phyloP scores from a whole-genome alignment of 1,140 invertebrate species.

The Belonocnema kinseyi region DNA sequence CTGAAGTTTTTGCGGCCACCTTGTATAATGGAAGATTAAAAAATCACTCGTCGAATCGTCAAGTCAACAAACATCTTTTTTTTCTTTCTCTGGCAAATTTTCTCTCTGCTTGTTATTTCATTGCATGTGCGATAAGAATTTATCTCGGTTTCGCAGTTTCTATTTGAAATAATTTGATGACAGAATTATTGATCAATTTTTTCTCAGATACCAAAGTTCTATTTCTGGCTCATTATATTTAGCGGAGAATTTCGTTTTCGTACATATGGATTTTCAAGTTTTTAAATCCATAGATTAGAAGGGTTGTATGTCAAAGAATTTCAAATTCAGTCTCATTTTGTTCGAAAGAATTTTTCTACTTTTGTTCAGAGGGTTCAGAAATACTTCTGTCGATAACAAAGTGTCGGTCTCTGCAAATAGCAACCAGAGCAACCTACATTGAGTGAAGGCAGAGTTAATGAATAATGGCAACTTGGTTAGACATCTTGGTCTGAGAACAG shows the following conservation, averaged over 20 bases:
- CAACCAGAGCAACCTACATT: conserved; percentile 2
- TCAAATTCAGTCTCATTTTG: no score
- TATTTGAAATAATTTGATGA: background rate
- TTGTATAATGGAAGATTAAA: no score
- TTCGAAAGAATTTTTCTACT: no score
- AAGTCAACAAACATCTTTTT: background rate
- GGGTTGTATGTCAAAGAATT: no score
- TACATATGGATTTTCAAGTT: background rate
- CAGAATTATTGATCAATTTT: background rate
- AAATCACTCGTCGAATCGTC: background rate
- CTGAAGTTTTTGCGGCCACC: no score
- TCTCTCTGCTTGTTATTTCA: background rate
- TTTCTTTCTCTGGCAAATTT: background rate
- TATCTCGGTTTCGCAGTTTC: background rate
- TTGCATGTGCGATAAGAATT: background rate
- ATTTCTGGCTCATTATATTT: no score
- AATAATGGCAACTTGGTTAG: conserved; percentile 5
- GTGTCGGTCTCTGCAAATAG: background rate
- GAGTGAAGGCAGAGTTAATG: background rate
- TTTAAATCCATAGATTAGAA: background rate
- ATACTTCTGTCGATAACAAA: background rate
- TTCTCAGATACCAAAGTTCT: background rate
- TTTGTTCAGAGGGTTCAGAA: no score
- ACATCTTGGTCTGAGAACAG: conserved; percentile 36
- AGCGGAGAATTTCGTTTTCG: no score